Evolutionary conservation across 1,140 invertebrate species (phyloP), one percentile per base, ranked within the genome.

Genomic region (Bombus picipes): DNA sequence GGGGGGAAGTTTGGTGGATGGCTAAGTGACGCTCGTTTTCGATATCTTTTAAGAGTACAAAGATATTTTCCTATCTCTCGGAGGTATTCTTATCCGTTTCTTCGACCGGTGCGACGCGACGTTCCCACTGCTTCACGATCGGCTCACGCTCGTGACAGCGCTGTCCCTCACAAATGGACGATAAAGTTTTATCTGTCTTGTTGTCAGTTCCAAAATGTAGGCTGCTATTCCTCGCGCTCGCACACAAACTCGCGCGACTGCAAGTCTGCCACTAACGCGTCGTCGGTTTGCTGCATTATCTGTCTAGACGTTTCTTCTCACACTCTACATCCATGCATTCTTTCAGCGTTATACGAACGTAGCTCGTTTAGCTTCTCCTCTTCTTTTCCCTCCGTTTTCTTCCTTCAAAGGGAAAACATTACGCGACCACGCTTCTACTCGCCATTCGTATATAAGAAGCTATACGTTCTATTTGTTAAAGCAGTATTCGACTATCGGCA

Each of bases 181-280:
- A 94, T 92, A 94, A 93, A 91, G 77, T 89, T 91, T 94, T 94
- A 94, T 93, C 91, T 85, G 81, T 75, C 59, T 68, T 79, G 80
- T 90, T 88, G 90, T 92, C 92, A 92, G 89, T 89, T 85, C 88
- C 73, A 91, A 89, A 92, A 89, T 47, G 87, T 84, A 43, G 32
- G 57, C 85, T 62, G 65, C 39, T 39, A 57, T 77, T 83, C 84
- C 47, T 18, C 57, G 53, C 43, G 72, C 65, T 47, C 28, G 28
- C 37, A 47, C 62, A 59, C 71, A 10, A 4, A n/a, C 59, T 25
- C 57, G 5, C 39, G 68, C 25, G 34, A 41, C 53, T 39, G 47
- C 65, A 3, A 80, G 66, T 78, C 82, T 65, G 78, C 78, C 82
- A 57, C 87, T 88, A 82, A 89, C 81, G 80, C 62, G 73, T 75